phyloP scores from a whole-genome alignment of 2,888 invertebrate genomes.

The Coenonympha glycerion region DNA sequence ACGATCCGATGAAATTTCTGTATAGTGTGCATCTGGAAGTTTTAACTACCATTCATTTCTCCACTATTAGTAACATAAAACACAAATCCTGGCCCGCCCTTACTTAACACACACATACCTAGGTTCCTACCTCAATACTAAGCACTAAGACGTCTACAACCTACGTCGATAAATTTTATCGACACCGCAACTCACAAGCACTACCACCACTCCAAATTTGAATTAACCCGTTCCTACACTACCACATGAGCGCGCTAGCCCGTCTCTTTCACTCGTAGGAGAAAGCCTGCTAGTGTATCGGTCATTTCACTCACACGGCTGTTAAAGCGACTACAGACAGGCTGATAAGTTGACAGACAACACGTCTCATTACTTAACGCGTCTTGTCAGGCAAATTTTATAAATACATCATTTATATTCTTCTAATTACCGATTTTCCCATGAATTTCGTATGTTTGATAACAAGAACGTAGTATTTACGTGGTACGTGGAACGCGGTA shows the following conservation, averaged over 20 bases:
- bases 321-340: conserved; percentile 26
- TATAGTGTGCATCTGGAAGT: too few species aligned
- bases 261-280: conserved; percentile 37
- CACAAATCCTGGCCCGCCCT: not conserved
- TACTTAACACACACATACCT: not conserved
- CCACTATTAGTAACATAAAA: not conserved
- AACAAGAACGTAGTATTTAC: too few species aligned
- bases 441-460: too few species aligned
- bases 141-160: not conserved
- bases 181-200: conserved; percentile 36
- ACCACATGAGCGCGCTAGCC: conserved; percentile 25
- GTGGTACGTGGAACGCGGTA: too few species aligned
- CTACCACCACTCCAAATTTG: conserved; percentile 66
- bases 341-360: not conserved
- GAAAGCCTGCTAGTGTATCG: not conserved
- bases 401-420: too few species aligned
- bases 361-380: too few species aligned
- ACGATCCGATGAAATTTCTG: too few species aligned
- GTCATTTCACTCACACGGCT: conserved; percentile 43
- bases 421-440: too few species aligned
- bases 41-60: not conserved
- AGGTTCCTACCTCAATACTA: not conserved
- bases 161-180: conserved; percentile 19
- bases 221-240: conserved; percentile 64
- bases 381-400: too few species aligned